Percentiles rank a stretch among this genome's conserved stretches.
Evolutionary conservation across 1,140 invertebrate species (phyloP).

Genomic region (Drosophila navojoa): DNA sequence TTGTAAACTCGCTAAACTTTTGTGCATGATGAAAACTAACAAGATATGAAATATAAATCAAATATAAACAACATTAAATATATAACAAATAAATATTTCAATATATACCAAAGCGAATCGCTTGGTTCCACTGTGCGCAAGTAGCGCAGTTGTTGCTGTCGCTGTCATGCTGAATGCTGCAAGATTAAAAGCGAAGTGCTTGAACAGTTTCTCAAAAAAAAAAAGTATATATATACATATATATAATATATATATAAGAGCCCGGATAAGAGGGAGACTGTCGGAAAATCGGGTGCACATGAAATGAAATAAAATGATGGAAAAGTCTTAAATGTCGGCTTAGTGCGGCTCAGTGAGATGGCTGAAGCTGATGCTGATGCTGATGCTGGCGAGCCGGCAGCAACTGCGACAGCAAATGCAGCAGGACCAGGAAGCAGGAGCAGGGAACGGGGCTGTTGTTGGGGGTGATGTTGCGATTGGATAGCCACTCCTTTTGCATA

Average conservation of each 20-base stretch:
- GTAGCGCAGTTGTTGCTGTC: conserved; percentile 18
- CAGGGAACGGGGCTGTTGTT: not conserved
- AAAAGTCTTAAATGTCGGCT: conserved; percentile 63
- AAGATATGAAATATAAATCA: too few species aligned
- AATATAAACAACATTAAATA: too few species aligned
- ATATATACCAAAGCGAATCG: too few species aligned
- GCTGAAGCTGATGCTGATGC: conserved; percentile 16
- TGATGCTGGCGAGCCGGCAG: conserved; percentile 4
- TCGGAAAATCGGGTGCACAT: conserved; percentile 45
- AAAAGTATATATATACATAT: conserved; percentile 9
- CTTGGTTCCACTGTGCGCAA: conserved; percentile 33
- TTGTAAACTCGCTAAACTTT: too few species aligned
- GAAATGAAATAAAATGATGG: conserved; percentile 64
- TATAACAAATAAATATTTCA: too few species aligned
- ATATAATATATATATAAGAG: conserved; percentile 8
- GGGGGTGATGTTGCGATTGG: conserved; percentile 3
- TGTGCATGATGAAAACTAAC: too few species aligned
- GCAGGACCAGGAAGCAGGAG: not conserved
- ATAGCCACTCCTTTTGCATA: conserved; percentile 17
- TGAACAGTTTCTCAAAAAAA: conserved; percentile 45
- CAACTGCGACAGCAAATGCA: conserved; percentile 4
- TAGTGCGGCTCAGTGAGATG: conserved; percentile 52
- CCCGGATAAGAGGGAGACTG: conserved; percentile 18
- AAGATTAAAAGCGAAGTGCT: conserved; percentile 62
- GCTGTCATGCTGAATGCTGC: conserved; percentile 53